Base-by-base conservation (phyloP, 2,888 invertebrate genomes). In the Eurytoma californica region DNA sequence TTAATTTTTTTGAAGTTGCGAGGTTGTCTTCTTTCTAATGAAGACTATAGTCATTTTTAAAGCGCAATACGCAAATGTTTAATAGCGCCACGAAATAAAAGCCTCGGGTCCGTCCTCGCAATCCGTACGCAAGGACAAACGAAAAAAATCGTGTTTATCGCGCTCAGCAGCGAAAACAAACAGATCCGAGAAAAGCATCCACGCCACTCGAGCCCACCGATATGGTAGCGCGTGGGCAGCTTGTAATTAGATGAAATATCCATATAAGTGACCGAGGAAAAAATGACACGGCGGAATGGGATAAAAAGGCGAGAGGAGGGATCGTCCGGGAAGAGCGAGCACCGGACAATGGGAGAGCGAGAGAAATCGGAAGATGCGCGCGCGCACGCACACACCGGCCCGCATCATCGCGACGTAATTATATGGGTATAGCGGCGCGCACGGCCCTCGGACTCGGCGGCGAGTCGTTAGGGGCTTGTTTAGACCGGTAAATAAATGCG, bases 171-270 rank as follows among this genome's bases (percentile, higher is more conserved):
- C 60, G 16, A 60, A 28, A 61, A 61, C 61, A 61, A 61, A 14
- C 61, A n/a, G 61, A 61, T 30, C 30, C 61, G 5, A 61, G 61
- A 61, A 61, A 61, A 61, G 28, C 30, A 28, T 39, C 61, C 24
- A 24, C 16, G 16, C 47, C 47, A 66, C 51, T 13, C 24, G 16
- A 12, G 24, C 20, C 13, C 14, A 66, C 53, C 24, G 24, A 24
- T 24, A 24, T 24, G 24, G 55, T n/a, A 18, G n/a, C 58, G 81
- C 18, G 81, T 81, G 76, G 81, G 81, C 79, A 68, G 78, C n/a
- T 72, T 47, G 58, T 80, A 80, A 80, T 69, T 77, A 80, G 78
- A 78, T 68, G 72, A 77, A 80, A 80, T 73, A 72, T 77, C 73
- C 80, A 77, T 76, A 68, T 77, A 68, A 55, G 68, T 74, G 18